phyloP scores from a whole-genome alignment of 2,113 vertebrate species.

The Ornithorhynchus anatinus region DNA sequence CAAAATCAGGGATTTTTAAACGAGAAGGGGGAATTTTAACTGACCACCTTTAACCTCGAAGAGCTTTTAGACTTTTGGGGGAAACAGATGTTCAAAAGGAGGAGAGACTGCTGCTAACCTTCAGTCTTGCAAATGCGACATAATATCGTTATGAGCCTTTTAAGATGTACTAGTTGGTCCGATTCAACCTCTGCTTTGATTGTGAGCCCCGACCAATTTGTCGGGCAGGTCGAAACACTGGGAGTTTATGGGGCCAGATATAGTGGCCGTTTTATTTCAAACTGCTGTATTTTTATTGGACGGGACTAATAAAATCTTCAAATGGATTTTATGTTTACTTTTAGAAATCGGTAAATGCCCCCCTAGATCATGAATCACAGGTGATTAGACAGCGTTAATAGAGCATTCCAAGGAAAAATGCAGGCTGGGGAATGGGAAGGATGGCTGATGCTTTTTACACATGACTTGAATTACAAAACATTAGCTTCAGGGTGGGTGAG shows the following conservation, averaged over 20 bases:
- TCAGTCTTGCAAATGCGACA: constrained; percentile 22
- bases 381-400: constrained; percentile 38
- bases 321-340: constrained; percentile 41
- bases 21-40: not conserved
- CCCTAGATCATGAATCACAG: constrained; percentile 48
- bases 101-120: constrained; percentile 1
- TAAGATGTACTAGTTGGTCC: constrained; percentile 36
- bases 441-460: constrained; percentile 14
- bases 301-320: constrained; percentile 62
- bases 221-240: constrained; percentile 33
- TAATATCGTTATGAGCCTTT: constrained; percentile 53
- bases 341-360: constrained; percentile 51
- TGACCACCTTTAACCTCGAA: constrained; percentile 26
- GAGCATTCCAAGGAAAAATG: constrained; percentile 35
- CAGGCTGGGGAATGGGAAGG: not conserved
- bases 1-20: not conserved
- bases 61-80: constrained; percentile 5
- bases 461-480: constrained; percentile 52
- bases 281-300: constrained; percentile 58
- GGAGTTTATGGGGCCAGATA: constrained; percentile 44
- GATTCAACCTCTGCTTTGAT: constrained; percentile 41
- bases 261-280: constrained; percentile 53
- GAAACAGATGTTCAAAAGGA: constrained; percentile 38
- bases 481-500: constrained; percentile 32
- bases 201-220: constrained; percentile 34